Conservation (phyloP, 2,888 invertebrate genomes). For the Busseola fusca region DNA sequence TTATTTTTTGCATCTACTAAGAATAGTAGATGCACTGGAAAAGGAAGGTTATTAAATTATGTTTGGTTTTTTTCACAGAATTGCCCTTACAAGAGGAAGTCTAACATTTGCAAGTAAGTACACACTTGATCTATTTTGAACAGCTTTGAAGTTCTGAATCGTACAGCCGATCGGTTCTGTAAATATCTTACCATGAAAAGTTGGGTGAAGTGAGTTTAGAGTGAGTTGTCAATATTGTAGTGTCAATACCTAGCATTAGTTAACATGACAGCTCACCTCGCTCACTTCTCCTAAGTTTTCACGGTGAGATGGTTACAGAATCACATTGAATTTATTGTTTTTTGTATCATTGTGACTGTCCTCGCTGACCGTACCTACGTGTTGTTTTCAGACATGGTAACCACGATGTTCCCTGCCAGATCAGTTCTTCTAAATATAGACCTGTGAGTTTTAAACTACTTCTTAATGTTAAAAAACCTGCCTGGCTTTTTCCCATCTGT, state of each 20-base stretch:
- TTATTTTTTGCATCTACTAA: no score
- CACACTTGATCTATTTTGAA: background rate
- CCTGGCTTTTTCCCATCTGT: no score
- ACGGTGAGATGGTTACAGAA: no score
- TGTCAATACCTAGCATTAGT: no score
- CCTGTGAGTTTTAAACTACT: constrained; percentile 72
- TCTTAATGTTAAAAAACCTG: no score
- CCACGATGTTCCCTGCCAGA: constrained; percentile 73
- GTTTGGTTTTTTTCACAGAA: constrained; percentile 78
- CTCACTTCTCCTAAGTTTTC: no score
- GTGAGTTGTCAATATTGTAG: no score
- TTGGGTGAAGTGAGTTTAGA: no score
- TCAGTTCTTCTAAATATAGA: constrained; percentile 79
- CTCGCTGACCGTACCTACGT: background rate
- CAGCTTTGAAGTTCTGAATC: constrained; percentile 8
- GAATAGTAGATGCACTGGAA: no score
- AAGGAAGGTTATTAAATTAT: constrained; percentile 48
- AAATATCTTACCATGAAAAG: no score
- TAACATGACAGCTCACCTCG: no score
- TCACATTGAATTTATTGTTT: background rate
- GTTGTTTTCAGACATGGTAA: constrained; percentile 47
- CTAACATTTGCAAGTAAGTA: constrained; percentile 80
- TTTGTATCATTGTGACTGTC: background rate
- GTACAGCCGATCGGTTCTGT: no score
- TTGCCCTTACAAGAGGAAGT: constrained; percentile 74